Percentiles rank a stretch among this genome's conserved stretches.
These are phyloP conservation scores for Idaea dimidiata DNA, from an alignment of 2,888 invertebrate genomes.

Conservation along the genomic window DNA sequence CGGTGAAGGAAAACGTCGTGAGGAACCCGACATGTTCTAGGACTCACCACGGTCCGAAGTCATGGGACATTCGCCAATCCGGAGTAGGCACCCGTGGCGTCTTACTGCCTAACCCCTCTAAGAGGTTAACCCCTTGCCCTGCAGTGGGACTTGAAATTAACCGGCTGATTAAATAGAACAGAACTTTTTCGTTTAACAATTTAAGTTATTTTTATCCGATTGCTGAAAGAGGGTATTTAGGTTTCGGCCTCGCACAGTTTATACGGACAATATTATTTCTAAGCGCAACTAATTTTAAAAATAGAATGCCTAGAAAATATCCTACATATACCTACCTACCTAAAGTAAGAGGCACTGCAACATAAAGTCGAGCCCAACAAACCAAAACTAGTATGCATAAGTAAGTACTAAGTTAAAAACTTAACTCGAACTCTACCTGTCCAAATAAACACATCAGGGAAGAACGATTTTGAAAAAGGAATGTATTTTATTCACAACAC, in stretches of 20 bases:
- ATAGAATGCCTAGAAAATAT: neutral
- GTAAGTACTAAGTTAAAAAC: neutral
- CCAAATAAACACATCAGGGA: neutral
- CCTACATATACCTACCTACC: neutral
- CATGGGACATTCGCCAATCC: no score
- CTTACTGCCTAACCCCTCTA: no score
- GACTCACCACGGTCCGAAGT: no score
- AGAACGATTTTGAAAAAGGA: slow-evolving; percentile 3
- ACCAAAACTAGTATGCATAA: neutral
- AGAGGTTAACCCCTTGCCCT: no score
- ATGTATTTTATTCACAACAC: slow-evolving; percentile 43
- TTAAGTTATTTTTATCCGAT: neutral
- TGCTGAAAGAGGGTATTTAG: no score
- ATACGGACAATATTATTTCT: neutral
- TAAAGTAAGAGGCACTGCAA: neutral
- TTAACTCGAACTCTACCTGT: neutral
- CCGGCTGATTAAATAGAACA: no score
- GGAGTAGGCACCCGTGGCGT: no score
- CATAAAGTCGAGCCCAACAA: neutral
- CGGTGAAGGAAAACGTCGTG: no score
- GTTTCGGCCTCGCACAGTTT: neutral
- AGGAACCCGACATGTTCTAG: no score
- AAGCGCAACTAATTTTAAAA: neutral
- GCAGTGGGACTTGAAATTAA: no score
- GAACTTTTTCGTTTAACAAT: no score